Base-by-base conservation (phyloP, 2,113 vertebrate genomes). In the Grallaria varia region DNA sequence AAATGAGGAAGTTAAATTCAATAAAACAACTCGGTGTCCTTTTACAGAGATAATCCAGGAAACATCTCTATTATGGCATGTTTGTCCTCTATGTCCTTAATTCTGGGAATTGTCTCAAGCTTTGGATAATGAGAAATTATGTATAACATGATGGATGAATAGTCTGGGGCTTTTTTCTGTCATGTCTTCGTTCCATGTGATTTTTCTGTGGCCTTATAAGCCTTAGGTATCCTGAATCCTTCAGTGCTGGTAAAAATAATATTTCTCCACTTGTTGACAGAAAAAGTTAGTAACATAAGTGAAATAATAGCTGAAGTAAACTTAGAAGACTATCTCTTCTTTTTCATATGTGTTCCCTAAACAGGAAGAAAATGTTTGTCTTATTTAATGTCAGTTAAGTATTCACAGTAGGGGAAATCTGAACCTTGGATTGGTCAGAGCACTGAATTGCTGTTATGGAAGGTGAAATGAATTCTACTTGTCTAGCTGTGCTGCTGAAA, bases 11-110 rank as follows among this genome's bases (percentile, higher is more conserved):
- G 3, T n/a, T 28, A 37, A 78, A 7, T 40, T 53, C 8, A 18
- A 0, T 73, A 10, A 66, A 68, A 11, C 18, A 22, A 1, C 7
- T 28, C 12, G 0, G 0, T 42, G 28, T 40, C 35, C 5, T 14
- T 45, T 67, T 27, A 20, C 9, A 66, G 53, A n/a, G 21, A 4
- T 2, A 33, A 3, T 17, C 23, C 35, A 60, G 31, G 8, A 22
- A 53, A 45, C 19, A 28, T 17, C 24, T 4, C 4, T 24, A 0
- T 62, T 50, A 17, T 6, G 18, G 12, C 37, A 13, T 24, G 9
- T 11, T 49, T 40, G 12, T 30, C 77, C 79, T 40, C 25, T 12
- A 1, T 28, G 40, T 1, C 9, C 19, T 59, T 31, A 31, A 9
- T 83, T 77, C 30, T 80, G 47, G 25, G 19, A 42, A 9, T 69